phyloP scores from a whole-genome alignment of 2,797 vertebrate genomes.

The Mareca strepera region DNA sequence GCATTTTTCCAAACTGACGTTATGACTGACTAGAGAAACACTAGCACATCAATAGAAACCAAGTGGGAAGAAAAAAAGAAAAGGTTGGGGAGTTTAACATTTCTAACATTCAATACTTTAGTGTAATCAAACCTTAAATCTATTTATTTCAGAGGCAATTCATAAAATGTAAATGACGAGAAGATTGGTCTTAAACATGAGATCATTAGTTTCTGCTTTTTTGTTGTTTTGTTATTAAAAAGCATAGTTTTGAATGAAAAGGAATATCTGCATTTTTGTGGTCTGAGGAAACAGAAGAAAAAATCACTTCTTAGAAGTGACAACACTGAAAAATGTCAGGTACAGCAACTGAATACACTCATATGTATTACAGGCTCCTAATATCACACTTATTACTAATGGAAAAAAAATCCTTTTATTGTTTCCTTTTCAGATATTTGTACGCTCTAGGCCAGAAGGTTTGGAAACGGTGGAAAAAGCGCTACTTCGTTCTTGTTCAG shows the following conservation, averaged over 20 bases:
- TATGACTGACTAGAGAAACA: not conserved
- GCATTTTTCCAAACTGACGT: not conserved
- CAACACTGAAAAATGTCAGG: not conserved
- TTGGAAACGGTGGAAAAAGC: conserved; percentile 97
- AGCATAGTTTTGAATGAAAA: not conserved
- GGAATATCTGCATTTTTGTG: not conserved
- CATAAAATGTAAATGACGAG: not conserved
- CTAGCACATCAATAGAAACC: not conserved
- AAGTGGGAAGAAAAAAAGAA: not conserved
- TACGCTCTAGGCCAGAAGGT: conserved; percentile 93
- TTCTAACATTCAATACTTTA: not conserved
- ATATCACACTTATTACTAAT: not conserved
- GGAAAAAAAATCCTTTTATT: not conserved
- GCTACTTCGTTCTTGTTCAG: conserved; percentile 98
- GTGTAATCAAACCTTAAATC: not conserved
- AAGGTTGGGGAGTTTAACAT: not conserved
- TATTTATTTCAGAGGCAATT: not conserved
- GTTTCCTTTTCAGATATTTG: conserved; percentile 84
- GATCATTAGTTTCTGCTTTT: not conserved
- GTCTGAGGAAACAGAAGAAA: not conserved
- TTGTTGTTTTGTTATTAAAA: not conserved
- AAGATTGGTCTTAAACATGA: not conserved
- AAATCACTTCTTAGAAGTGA: not conserved
- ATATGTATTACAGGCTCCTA: not conserved
- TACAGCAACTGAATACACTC: not conserved